A percentile compares a stretch with the other conserved stretches of the same genome.
Evolutionary conservation across 2,113 vertebrate genomes (phyloP).

Genomic region (Arizona elegans): DNA sequence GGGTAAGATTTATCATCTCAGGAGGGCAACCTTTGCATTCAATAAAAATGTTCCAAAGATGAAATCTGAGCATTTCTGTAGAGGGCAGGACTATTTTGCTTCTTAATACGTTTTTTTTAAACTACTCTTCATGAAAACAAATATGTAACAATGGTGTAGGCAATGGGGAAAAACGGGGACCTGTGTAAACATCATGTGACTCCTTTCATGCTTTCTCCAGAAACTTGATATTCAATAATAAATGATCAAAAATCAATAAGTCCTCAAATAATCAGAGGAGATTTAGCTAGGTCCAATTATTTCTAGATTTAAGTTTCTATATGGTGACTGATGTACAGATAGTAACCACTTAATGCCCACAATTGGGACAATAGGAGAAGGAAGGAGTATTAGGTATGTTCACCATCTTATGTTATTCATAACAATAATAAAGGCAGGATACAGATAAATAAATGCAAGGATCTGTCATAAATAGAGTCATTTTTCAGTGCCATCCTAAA

Average conservation of each 20-base stretch:
- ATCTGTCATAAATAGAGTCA: too few relatives aligned
- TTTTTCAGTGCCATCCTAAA: too few relatives aligned
- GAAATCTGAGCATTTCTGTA: neutral
- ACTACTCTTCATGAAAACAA: neutral
- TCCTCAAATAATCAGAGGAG: neutral
- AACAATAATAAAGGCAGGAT: too few relatives aligned
- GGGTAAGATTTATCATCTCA: neutral
- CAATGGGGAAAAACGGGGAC: neutral
- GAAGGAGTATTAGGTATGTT: too few relatives aligned
- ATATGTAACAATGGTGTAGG: neutral
- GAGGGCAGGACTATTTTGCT: neutral
- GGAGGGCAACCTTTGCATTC: neutral
- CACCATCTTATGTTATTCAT: too few relatives aligned
- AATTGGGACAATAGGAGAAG: too few relatives aligned
- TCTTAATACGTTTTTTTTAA: neutral
- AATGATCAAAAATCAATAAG: neutral
- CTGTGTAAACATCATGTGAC: neutral
- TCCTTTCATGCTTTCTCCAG: neutral
- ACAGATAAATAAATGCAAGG: too few relatives aligned
- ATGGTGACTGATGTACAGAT: neutral
- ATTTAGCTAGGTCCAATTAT: neutral
- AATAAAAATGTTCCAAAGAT: neutral
- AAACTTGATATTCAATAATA: neutral
- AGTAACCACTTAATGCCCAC: neutral
- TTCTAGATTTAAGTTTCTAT: neutral